Evolutionary conservation across 1,140 invertebrate species (phyloP), one percentile per base, ranked within the genome.

Genomic region (Drosophila ercepeae): DNA sequence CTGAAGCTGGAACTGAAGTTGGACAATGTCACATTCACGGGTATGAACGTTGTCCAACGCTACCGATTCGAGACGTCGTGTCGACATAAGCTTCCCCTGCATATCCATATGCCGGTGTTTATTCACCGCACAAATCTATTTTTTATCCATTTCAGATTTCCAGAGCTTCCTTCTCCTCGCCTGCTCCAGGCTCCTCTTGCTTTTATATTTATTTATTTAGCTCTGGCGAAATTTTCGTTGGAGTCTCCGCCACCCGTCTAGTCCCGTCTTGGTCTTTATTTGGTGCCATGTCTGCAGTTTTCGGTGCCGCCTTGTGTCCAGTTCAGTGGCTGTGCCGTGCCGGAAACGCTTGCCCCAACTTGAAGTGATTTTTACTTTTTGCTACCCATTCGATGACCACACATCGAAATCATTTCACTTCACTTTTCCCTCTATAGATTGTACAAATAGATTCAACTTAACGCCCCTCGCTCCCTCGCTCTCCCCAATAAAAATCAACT

Each of bases 131-230:
- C 46, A 74, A 81, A 79, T 81, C 77, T 79, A 79, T 79, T 81
- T 79, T 81, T 79, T 81, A 75, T 79, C 73, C 58, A 60, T 60
- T 53, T 36, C 39, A 42, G 14, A 18, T 41, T 29, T 52, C 41
- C 7, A 16, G 45, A n/a, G n/a, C n/a, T n/a, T n/a, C n/a, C n/a
- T n/a, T n/a, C n/a, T n/a, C 16, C 27, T 32, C 50, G 70, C 70
- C 76, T 29, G 67, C 21, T 21, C 21, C 21, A n/a, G n/a, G n/a
- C n/a, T n/a, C n/a, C n/a, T n/a, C n/a, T n/a, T n/a, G n/a, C n/a
- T 21, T 21, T 74, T 55, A 73, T 88, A 88, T 86, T 86, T 86
- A 86, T 86, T 86, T 86, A 86, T 86, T 88, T 86, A 86, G 81
- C 73, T 67, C 21, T 34, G 51, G 77, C 73, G 46, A 78, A 69